Conservation (phyloP, 2,888 invertebrate species). For the Xestia c-nigrum region DNA sequence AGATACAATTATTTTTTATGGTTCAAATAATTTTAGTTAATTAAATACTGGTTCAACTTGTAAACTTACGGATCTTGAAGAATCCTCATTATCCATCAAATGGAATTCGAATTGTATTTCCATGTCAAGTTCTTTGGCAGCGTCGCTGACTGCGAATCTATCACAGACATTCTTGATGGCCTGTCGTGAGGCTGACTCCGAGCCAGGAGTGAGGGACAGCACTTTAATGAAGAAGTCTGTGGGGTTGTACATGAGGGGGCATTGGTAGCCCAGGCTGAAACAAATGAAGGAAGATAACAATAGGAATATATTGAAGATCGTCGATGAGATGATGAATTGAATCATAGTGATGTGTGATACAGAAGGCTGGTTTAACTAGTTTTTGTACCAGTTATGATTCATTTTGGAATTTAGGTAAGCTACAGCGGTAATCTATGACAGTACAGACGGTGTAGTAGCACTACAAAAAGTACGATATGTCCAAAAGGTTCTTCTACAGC, state of each 20-base stretch:
- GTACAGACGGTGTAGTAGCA: too few relatives aligned
- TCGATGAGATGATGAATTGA: background rate
- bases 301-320: background rate
- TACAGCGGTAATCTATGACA: background rate
- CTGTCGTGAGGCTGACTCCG: constrained; percentile 93
- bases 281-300: background rate
- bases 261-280: constrained; percentile 93
- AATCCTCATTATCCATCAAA: constrained; percentile 88
- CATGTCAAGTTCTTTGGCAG: constrained; percentile 94
- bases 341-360: background rate
- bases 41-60: background rate
- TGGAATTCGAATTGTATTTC: constrained; percentile 94
- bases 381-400: background rate
- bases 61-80: constrained; percentile 77
- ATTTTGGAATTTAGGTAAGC: background rate
- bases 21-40: background rate
- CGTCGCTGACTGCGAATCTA: constrained; percentile 94
- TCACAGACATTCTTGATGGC: constrained; percentile 94
- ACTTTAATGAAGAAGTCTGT: constrained; percentile 97
- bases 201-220: constrained; percentile 94
- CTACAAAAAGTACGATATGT: too few relatives aligned
- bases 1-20: background rate
- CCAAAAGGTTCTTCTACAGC: too few relatives aligned
- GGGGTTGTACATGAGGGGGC: constrained; percentile 96
- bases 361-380: background rate